phyloP scores from a whole-genome alignment of 2,797 vertebrate species.

The Esox lucius region DNA sequence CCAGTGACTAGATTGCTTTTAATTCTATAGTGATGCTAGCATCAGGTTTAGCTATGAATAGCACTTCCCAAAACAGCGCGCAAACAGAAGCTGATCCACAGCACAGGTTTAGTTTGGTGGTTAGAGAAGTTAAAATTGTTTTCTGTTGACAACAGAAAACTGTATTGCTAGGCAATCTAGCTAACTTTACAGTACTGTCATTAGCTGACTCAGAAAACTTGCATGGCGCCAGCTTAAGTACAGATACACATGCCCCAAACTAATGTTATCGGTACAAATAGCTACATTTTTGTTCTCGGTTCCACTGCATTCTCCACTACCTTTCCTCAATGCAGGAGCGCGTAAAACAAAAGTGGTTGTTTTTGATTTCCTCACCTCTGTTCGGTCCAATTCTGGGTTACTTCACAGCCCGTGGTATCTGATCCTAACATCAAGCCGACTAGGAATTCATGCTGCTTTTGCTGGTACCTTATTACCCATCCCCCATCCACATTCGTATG shows the following conservation, averaged over 20 bases:
- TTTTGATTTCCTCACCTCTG: conserved; percentile 50
- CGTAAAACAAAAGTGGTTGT: neutral
- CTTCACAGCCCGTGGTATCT: conserved; percentile 57
- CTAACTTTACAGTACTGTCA: neutral
- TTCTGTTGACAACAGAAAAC: neutral
- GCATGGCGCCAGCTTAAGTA: neutral
- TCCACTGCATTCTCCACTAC: too few species aligned
- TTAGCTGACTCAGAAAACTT: neutral
- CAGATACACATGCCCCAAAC: neutral
- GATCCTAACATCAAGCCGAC: conserved; percentile 56
- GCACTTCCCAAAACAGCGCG: neutral
- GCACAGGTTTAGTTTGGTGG: neutral
- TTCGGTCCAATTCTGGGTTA: conserved; percentile 29
- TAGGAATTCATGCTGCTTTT: conserved; percentile 64
- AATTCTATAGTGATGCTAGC: neutral
- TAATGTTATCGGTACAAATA: too few species aligned
- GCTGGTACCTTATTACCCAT: conserved; percentile 59
- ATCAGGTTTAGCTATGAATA: conserved; percentile 20
- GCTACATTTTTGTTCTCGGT: too few species aligned
- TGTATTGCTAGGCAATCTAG: neutral
- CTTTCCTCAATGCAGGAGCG: too few species aligned
- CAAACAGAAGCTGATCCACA: neutral
- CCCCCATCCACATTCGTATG: conserved; percentile 54
- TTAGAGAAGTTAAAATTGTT: neutral
- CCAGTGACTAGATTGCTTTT: too few species aligned